phyloP scores from a whole-genome alignment of 2,797 vertebrate genomes.

The Peromyscus melanophrys region DNA sequence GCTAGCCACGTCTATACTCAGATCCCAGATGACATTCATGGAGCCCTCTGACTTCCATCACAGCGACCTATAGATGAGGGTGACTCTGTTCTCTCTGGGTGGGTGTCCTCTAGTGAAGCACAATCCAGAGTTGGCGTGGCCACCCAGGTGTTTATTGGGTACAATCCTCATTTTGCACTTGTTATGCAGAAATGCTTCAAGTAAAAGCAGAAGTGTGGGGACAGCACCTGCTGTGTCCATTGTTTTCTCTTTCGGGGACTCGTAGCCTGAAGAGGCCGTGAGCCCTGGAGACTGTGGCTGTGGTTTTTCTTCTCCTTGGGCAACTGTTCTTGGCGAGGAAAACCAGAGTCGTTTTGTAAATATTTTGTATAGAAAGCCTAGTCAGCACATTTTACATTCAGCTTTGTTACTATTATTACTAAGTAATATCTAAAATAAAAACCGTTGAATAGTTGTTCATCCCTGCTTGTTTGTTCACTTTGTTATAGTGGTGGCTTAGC shows the following conservation, averaged over 20 bases:
- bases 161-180: neutral
- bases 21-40: neutral
- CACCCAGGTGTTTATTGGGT: neutral
- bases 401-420: slow-evolving; percentile 67
- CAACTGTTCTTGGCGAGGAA: neutral
- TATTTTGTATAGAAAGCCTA: slow-evolving; percentile 52
- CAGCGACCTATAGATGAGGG: neutral
- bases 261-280: neutral
- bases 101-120: neutral
- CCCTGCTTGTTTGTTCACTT: slow-evolving; percentile 26
- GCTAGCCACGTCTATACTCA: neutral
- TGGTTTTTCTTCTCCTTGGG: neutral
- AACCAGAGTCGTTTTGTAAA: slow-evolving; percentile 64
- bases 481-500: neutral
- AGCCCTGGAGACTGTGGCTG: neutral
- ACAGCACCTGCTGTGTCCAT: fast-evolving
- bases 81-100: neutral
- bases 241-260: neutral
- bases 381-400: neutral
- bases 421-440: slow-evolving; percentile 37
- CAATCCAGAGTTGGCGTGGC: neutral
- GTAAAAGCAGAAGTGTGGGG: neutral
- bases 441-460: slow-evolving; percentile 32
- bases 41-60: neutral
- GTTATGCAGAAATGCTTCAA: slow-evolving; percentile 41